Conservation (phyloP, 2,888 invertebrate species). For the Drosophila cognata region DNA sequence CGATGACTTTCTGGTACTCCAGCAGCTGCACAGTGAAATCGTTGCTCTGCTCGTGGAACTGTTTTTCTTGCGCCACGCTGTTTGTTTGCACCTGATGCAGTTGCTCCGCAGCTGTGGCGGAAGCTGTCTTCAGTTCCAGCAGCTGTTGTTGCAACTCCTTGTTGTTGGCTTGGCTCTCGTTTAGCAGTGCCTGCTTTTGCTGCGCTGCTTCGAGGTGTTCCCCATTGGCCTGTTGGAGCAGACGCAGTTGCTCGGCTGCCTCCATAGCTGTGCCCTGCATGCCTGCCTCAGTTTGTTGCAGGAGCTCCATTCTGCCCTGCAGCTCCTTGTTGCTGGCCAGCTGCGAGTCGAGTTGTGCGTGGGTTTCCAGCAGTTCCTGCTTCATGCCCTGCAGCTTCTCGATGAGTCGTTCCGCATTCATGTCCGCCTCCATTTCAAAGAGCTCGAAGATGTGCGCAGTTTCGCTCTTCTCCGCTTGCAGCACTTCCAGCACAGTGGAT, state of each 20-base stretch:
- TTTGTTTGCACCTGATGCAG: constrained; percentile 55
- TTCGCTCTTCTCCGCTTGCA: constrained; percentile 80
- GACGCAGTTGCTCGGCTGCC: constrained; percentile 56
- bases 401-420: constrained; percentile 70
- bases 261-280: constrained; percentile 50
- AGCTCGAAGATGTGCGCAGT: constrained; percentile 81
- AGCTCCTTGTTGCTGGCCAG: constrained; percentile 42
- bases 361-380: constrained; percentile 64
- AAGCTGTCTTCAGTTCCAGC: constrained; percentile 19
- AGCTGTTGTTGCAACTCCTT: constrained; percentile 53
- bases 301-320: constrained; percentile 27
- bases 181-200: constrained; percentile 26
- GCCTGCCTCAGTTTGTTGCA: constrained; percentile 37
- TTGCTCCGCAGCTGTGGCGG: constrained; percentile 51
- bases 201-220: constrained; percentile 49
- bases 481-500: constrained; percentile 67
- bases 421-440: constrained; percentile 82
- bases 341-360: constrained; percentile 54
- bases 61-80: constrained; percentile 46
- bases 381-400: constrained; percentile 73
- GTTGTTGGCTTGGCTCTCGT: constrained; percentile 31
- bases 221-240: constrained; percentile 60
- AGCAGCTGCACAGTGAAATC: constrained; percentile 64
- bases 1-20: constrained; percentile 78
- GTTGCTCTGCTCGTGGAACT: constrained; percentile 47